Base-by-base conservation (phyloP, 2,888 invertebrate species). In the Branchipolynoe longqiensis region DNA sequence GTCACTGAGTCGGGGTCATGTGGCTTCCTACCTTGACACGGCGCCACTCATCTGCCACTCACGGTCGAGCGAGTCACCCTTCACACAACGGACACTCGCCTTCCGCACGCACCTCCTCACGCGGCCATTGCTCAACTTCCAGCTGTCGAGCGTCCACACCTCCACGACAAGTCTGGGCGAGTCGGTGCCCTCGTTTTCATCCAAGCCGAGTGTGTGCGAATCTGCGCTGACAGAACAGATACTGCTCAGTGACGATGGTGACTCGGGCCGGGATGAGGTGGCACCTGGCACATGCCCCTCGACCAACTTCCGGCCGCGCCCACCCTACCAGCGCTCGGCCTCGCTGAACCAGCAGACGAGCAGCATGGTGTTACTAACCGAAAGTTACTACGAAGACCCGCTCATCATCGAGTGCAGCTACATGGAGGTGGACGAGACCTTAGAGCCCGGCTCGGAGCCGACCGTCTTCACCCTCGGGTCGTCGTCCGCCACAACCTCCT, bases 381-480 rank as follows among this genome's bases (percentile, higher is more conserved):
- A 48, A 8, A 78, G 48, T 18, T 78, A 78, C 33, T 48, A 78
- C 28, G 78, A 78, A 18, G 78, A 78, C 28, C 78, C 78, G 8
- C 54, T 78, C 25, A 54, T 78, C 12, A n/a, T 78, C 41, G 22
- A 41, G 28, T 78, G 78, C 33, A 54, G 54, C 41, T 78, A 78
- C 28, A n/a, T 78, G 78, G 78, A 78, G 78, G 78, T 78, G 25
- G 78, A 78, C 48, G 78, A 78, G 22, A 78, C 41, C 18, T 0
- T 48, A 12, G 41, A 25, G 28, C 40, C 18, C 14, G 25, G 40
- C 41, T 22, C 36, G 14, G n/a, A 36, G 1, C 78, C 78, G 25
- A 48, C 41, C 12, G 12, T 48, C 8, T 78, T 78, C 48, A 78
- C 78, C 14, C 48, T 40, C 4, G 78, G 78, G 4, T 78, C 78